A percentile compares a stretch with the other conserved stretches of the same genome.
Evolutionary conservation across 2,797 vertebrate genomes (phyloP).

Genomic region (Sebastes oblongus): DNA sequence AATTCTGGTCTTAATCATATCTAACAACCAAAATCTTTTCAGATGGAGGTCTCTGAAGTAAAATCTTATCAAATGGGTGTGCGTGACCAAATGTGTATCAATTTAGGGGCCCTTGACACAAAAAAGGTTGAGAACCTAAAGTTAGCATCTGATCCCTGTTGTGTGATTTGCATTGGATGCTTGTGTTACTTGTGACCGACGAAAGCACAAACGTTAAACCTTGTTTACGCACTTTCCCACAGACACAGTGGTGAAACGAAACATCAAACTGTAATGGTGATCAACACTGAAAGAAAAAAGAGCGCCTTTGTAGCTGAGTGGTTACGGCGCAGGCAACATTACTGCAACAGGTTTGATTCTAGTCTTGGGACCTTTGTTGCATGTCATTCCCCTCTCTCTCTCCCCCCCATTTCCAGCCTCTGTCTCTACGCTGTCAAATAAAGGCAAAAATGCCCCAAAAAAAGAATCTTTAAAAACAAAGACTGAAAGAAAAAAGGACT

Average conservation of each 20-base stretch:
- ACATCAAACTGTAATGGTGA: background rate
- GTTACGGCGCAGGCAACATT: no score
- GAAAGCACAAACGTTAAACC: background rate
- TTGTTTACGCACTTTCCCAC: background rate
- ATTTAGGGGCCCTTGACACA: no score
- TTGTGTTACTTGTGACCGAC: background rate
- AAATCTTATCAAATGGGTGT: no score
- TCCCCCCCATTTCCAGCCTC: background rate
- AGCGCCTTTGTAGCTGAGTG: no score
- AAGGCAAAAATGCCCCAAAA: no score
- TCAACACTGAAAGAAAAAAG: no score
- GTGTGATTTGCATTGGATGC: background rate
- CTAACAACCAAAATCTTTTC: no score
- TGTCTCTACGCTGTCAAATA: background rate
- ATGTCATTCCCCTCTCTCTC: background rate
- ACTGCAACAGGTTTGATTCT: no score
- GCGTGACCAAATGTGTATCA: no score
- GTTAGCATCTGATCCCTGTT: background rate
- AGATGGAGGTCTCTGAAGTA: no score
- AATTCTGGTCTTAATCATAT: no score
- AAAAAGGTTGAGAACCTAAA: no score
- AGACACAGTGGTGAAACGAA: background rate
- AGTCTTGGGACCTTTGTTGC: background rate
- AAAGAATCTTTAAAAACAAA: background rate
- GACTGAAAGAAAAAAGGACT: constrained; percentile 4